Conservation (phyloP, 2,797 vertebrate species). For the Anguilla marmorata region DNA sequence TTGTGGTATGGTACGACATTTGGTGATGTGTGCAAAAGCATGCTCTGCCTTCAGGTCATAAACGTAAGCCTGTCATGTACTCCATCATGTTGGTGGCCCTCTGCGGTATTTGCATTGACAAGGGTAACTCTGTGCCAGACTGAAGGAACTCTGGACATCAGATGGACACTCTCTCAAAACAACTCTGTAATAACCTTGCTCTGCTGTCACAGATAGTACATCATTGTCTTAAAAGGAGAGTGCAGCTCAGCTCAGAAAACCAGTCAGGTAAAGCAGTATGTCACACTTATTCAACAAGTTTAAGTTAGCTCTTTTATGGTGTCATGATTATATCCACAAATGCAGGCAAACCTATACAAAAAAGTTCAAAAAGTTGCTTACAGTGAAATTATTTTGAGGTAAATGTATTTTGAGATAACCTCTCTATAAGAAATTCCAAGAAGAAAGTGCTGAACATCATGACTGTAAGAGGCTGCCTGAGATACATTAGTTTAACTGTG, state of each 20-base stretch:
- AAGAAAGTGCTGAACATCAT: neutral
- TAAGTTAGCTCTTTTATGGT: neutral
- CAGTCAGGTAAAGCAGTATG: neutral
- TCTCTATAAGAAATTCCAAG: neutral
- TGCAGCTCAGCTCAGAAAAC: neutral
- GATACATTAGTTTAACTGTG: neutral
- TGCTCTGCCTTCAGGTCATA: neutral
- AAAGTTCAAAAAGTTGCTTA: neutral
- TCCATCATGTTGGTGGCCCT: neutral
- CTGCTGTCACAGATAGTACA: neutral
- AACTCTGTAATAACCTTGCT: neutral
- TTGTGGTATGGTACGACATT: neutral
- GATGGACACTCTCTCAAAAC: neutral
- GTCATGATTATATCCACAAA: neutral
- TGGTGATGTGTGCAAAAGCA: neutral
- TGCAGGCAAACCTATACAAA: neutral
- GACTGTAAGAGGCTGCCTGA: too few relatives aligned
- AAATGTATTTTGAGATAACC: neutral
- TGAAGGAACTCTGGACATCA: neutral
- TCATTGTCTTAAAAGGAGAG: neutral
- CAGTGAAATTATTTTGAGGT: neutral
- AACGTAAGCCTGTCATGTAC: neutral
- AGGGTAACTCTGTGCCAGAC: neutral
- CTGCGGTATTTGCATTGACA: neutral
- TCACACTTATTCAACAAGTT: neutral